phyloP scores from a whole-genome alignment of 1,140 invertebrate genomes.

The Nasonia vitripennis region DNA sequence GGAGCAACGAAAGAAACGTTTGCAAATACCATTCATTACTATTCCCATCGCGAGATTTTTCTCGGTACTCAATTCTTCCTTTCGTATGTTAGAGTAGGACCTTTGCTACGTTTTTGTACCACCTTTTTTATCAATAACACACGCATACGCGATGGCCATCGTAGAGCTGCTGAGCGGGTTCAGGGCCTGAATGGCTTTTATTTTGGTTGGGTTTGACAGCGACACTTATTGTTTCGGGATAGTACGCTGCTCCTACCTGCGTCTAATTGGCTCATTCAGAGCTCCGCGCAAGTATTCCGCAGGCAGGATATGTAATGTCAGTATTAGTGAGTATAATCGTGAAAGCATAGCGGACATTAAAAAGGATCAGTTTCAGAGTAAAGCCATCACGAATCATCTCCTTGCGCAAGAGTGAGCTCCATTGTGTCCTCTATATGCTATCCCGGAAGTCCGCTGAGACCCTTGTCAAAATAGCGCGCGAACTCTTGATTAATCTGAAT shows the following conservation, averaged over 20 bases:
- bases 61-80: neutral
- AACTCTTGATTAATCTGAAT: conserved; percentile 32
- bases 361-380: conserved; percentile 62
- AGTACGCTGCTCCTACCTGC: conserved; percentile 61
- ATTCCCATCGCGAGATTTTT: conserved; percentile 28
- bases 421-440: conserved; percentile 10
- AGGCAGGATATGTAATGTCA: conserved; percentile 71
- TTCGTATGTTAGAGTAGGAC: neutral
- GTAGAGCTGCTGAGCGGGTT: conserved; percentile 37
- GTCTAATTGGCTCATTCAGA: conserved; percentile 73
- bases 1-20: neutral
- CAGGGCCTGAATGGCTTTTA: conserved; percentile 64
- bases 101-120: neutral
- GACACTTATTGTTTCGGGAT: conserved; percentile 63
- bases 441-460: conserved; percentile 59
- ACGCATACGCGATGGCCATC: conserved; percentile 57
- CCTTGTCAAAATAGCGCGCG: conserved; percentile 55
- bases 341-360: conserved; percentile 56
- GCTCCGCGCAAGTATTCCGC: neutral
- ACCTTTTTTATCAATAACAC: neutral
- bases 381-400: conserved; percentile 47
- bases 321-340: conserved; percentile 28
- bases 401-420: neutral
- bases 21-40: neutral
- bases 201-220: conserved; percentile 71